phyloP scores from a whole-genome alignment of 2,113 vertebrate species.

The Macaca nemestrina region DNA sequence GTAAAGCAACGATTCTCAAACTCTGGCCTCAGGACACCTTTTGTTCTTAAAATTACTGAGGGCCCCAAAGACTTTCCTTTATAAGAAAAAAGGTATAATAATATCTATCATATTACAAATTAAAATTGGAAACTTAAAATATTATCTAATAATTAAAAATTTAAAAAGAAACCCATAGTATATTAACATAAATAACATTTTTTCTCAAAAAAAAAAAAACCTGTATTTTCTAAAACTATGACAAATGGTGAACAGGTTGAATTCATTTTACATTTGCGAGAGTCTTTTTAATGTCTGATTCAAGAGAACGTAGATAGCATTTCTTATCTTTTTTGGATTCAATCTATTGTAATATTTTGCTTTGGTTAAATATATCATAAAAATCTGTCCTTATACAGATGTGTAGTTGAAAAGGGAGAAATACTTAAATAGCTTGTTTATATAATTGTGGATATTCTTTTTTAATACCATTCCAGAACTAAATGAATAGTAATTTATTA shows the following conservation, averaged over 20 bases:
- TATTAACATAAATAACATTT: background rate
- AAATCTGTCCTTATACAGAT: background rate
- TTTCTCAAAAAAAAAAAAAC: background rate
- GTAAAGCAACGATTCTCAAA: background rate
- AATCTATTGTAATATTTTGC: background rate
- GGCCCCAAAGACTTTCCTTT: background rate
- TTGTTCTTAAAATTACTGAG: background rate
- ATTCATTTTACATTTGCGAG: background rate
- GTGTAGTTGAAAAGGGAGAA: background rate
- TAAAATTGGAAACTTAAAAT: background rate
- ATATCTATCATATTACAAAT: background rate
- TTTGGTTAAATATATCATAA: background rate
- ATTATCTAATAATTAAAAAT: background rate
- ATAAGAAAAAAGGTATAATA: background rate
- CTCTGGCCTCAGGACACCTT: background rate
- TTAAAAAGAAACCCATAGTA: background rate
- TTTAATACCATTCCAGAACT: background rate
- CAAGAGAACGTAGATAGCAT: background rate
- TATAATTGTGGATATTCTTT: background rate
- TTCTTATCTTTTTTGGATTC: background rate
- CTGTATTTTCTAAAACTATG: background rate
- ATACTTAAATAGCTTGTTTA: background rate
- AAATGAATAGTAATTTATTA: background rate
- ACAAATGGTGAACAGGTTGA: background rate
- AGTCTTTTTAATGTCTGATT: background rate